Percentiles rank a stretch among this genome's conserved stretches.
These are phyloP conservation scores for Drosophila mettleri DNA, from an alignment of 2,888 invertebrate species.

Conservation along the genomic window DNA sequence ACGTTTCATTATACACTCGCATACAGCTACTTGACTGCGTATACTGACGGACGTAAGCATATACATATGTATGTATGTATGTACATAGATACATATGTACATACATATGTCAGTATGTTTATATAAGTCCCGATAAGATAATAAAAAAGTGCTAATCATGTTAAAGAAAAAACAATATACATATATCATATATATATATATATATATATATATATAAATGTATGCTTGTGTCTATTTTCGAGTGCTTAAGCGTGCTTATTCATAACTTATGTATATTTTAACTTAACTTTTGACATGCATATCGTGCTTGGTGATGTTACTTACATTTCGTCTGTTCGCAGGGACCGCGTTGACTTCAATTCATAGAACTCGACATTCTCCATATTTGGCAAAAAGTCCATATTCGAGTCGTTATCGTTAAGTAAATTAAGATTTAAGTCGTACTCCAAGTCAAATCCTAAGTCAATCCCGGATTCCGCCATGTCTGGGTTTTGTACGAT, in stretches of 20 bases:
- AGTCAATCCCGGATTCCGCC: constrained; percentile 88
- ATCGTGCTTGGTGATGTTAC: constrained; percentile 52
- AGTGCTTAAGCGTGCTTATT: neutral
- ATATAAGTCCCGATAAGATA: constrained; percentile 60
- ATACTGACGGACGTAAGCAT: neutral
- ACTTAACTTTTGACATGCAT: neutral
- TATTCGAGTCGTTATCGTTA: constrained; percentile 70
- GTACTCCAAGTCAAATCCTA: constrained; percentile 88
- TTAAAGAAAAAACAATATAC: constrained; percentile 40
- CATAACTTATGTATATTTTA: neutral
- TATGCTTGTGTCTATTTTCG: neutral
- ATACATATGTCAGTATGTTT: neutral
- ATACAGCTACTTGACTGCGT: constrained; percentile 3
- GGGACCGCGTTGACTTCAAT: constrained; percentile 87
- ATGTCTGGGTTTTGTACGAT: constrained; percentile 51
- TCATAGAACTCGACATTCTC: constrained; percentile 87
- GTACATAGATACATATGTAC: neutral
- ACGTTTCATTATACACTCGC: constrained; percentile 2
- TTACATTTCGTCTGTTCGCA: constrained; percentile 87
- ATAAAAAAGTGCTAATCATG: constrained; percentile 58
- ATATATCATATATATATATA: neutral
- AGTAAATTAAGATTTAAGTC: constrained; percentile 76
- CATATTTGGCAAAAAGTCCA: constrained; percentile 72
- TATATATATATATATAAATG: neutral
- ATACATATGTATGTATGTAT: neutral